A percentile compares a stretch with the other conserved stretches of the same genome.
Conservation (phyloP, 2,113 vertebrate species). For the Nesogale talazaci region DNA sequence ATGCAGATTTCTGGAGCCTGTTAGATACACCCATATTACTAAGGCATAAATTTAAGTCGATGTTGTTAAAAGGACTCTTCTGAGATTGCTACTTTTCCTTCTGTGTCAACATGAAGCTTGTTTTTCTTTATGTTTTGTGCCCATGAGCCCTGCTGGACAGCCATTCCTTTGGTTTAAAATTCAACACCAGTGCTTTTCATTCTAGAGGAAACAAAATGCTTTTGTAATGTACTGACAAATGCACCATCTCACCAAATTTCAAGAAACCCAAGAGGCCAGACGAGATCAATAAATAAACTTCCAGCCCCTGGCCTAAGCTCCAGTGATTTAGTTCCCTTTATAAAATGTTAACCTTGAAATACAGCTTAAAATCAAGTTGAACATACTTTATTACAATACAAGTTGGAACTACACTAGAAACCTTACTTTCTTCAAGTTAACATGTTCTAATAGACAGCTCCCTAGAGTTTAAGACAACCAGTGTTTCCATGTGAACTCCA, state of each 20-base stretch:
- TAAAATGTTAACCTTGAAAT: constrained; percentile 80
- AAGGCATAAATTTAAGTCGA: constrained; percentile 54
- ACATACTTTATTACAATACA: constrained; percentile 56
- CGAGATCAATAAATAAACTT: constrained; percentile 91
- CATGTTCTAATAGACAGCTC: constrained; percentile 35
- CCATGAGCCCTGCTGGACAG: constrained; percentile 76
- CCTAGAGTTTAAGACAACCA: constrained; percentile 35
- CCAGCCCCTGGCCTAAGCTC: constrained; percentile 81
- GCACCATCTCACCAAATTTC: constrained; percentile 86
- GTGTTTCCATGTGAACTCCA: constrained; percentile 36
- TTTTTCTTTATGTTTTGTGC: constrained; percentile 75
- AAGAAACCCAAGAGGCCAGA: constrained; percentile 84
- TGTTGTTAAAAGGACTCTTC: constrained; percentile 61
- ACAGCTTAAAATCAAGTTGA: constrained; percentile 75
- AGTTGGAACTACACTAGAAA: constrained; percentile 45
- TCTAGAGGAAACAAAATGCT: constrained; percentile 79
- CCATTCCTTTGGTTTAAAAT: constrained; percentile 79
- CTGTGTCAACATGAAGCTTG: background rate
- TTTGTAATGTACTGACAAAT: constrained; percentile 87
- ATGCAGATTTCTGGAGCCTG: constrained; percentile 90
- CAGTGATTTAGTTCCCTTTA: constrained; percentile 81
- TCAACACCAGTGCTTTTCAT: constrained; percentile 81
- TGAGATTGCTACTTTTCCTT: constrained; percentile 50
- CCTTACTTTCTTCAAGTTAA: constrained; percentile 9
- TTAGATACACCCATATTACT: constrained; percentile 78